Percentiles rank a stretch among this genome's conserved stretches.
phyloP scores from a whole-genome alignment of 1,140 invertebrate genomes.

The Eriosoma lanigerum region DNA sequence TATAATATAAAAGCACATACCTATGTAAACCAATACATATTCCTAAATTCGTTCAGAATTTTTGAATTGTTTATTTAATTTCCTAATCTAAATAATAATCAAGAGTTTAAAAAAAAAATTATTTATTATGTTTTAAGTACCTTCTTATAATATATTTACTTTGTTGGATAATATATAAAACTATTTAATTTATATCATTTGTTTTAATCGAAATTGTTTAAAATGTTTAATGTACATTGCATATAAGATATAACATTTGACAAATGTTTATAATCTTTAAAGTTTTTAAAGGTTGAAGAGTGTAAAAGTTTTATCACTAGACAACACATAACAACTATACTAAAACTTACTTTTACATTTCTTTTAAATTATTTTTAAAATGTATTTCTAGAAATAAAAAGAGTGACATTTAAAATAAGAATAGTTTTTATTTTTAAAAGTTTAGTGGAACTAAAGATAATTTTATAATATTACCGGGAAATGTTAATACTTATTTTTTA shows the following conservation, averaged over 20 bases:
- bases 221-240: background rate
- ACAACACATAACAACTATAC: background rate
- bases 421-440: constrained; percentile 26
- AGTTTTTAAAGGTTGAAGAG: background rate
- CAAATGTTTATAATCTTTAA: background rate
- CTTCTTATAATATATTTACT: too few species aligned
- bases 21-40: too few species aligned
- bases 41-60: too few species aligned
- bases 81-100: too few species aligned
- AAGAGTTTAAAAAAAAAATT: too few species aligned
- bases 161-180: too few species aligned
- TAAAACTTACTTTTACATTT: constrained; percentile 16
- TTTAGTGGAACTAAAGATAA: constrained; percentile 13
- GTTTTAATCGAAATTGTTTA: background rate
- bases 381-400: background rate
- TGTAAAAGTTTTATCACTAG: background rate
- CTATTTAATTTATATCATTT: background rate
- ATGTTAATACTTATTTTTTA: background rate
- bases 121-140: too few species aligned
- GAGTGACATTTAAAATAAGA: constrained; percentile 7
- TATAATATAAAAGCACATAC: too few species aligned
- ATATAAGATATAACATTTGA: background rate
- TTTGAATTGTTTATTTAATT: too few species aligned
- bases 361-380: background rate
- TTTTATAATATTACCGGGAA: background rate